Conservation (phyloP, 2,797 vertebrate genomes). For the Anguilla anguilla region DNA sequence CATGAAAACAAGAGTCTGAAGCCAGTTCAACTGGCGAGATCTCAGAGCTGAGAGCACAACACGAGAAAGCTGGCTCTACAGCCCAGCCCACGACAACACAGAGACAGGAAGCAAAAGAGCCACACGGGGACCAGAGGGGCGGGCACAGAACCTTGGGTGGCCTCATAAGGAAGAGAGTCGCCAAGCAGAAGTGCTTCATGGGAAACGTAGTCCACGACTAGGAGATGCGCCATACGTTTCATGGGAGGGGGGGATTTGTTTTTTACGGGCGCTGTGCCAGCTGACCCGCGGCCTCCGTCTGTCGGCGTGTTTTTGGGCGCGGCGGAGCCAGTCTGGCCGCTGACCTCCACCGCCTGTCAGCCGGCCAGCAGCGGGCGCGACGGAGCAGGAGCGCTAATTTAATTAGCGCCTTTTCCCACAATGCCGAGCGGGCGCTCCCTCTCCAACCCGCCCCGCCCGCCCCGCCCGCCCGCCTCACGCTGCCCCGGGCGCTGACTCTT, state of each 20-base stretch:
- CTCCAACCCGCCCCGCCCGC: slow-evolving; percentile 64
- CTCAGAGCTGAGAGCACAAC: background rate
- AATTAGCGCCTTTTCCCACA: slow-evolving; percentile 80
- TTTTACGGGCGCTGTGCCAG: background rate
- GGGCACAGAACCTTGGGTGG: background rate
- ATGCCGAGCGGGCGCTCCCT: slow-evolving; percentile 79
- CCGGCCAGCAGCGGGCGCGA: slow-evolving; percentile 55
- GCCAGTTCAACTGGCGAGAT: background rate
- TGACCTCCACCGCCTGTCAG: slow-evolving; percentile 42
- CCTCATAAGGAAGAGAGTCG: background rate
- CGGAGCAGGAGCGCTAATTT: slow-evolving; percentile 79
- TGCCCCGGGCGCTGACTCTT: background rate
- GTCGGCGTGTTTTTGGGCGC: background rate
- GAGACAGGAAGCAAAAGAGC: background rate
- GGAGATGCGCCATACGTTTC: background rate
- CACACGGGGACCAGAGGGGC: background rate
- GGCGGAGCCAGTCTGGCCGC: slow-evolving; percentile 15
- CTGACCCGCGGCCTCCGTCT: background rate
- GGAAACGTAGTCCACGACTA: background rate
- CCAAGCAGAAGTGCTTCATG: background rate
- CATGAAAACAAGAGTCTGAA: background rate
- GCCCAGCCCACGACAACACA: no score
- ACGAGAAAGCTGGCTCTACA: background rate
- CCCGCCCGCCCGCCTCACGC: slow-evolving; percentile 60
- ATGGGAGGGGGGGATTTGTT: background rate